Percentiles rank a stretch among this genome's conserved stretches.
Evolutionary conservation across 2,797 vertebrate genomes (phyloP).

Genomic region (Syncerus caffer): DNA sequence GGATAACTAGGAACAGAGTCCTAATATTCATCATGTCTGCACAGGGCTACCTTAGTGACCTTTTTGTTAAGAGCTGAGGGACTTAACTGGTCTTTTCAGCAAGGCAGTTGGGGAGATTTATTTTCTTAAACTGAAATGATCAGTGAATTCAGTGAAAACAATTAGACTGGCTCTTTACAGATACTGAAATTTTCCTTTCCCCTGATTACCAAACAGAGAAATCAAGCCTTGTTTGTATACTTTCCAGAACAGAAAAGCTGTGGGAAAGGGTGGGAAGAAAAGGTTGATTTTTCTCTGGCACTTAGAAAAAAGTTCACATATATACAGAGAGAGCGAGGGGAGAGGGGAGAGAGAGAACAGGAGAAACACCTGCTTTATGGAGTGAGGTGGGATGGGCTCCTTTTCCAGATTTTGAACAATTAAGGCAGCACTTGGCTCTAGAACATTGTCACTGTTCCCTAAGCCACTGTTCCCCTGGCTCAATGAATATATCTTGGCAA

Average conservation of each 20-base stretch:
- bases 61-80: neutral
- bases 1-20: neutral
- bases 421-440: neutral
- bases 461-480: neutral
- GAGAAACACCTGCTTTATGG: neutral
- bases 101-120: neutral
- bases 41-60: neutral
- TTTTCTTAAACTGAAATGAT: conserved; percentile 39
- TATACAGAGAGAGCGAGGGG: neutral
- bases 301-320: neutral
- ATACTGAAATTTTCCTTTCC: neutral
- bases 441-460: neutral
- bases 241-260: neutral
- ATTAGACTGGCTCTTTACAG: neutral
- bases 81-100: neutral
- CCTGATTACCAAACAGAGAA: conserved; percentile 6
- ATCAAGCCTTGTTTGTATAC: conserved; percentile 26
- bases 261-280: neutral
- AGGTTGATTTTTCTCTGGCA: neutral
- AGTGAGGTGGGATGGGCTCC: neutral
- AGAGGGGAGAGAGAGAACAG: neutral
- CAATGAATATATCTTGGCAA: neutral
- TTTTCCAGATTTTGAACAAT: neutral
- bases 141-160: neutral
- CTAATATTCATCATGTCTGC: neutral